phyloP scores from a whole-genome alignment of 2,797 vertebrate species.

The Etheostoma nigrum region DNA sequence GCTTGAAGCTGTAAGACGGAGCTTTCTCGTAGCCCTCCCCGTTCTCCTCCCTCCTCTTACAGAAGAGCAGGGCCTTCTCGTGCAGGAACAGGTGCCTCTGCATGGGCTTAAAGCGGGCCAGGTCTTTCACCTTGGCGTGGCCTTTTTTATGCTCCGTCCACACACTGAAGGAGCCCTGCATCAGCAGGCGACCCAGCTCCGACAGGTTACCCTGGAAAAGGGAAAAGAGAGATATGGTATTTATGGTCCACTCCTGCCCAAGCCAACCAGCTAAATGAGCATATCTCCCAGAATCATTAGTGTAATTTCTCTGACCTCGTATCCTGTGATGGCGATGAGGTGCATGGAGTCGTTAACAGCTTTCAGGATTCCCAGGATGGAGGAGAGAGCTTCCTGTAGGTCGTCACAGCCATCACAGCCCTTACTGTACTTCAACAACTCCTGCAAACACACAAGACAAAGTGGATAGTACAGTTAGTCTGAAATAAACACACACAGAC shows the following conservation, averaged over 20 bases:
- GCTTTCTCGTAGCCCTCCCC: slow-evolving; percentile 99
- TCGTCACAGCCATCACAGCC: slow-evolving; percentile 92
- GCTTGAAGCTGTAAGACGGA: slow-evolving; percentile 98
- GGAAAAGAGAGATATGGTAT: neutral
- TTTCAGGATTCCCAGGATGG: slow-evolving; percentile 97
- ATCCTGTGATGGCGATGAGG: slow-evolving; percentile 98
- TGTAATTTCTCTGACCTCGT: slow-evolving; percentile 83
- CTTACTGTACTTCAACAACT: slow-evolving; percentile 96
- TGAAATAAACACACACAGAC: neutral
- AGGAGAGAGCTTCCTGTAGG: slow-evolving; percentile 94
- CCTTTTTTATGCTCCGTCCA: slow-evolving; percentile 98
- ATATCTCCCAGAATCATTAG: neutral
- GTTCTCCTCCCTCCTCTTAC: slow-evolving; percentile 95
- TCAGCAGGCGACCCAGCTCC: slow-evolving; percentile 93
- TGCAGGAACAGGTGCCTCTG: slow-evolving; percentile 97
- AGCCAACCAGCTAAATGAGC: neutral
- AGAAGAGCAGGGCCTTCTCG: slow-evolving; percentile 95
- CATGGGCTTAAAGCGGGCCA: slow-evolving; percentile 98
- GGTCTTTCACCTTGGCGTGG: slow-evolving; percentile 95
- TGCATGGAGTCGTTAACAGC: slow-evolving; percentile 99
- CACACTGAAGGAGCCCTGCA: slow-evolving; percentile 98
- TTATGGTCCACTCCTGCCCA: neutral
- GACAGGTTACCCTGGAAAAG: slow-evolving; percentile 90
- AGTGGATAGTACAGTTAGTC: neutral
- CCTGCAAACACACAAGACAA: slow-evolving; percentile 77